Conservation (phyloP, 2,888 invertebrate genomes). For the Graphium colonna region DNA sequence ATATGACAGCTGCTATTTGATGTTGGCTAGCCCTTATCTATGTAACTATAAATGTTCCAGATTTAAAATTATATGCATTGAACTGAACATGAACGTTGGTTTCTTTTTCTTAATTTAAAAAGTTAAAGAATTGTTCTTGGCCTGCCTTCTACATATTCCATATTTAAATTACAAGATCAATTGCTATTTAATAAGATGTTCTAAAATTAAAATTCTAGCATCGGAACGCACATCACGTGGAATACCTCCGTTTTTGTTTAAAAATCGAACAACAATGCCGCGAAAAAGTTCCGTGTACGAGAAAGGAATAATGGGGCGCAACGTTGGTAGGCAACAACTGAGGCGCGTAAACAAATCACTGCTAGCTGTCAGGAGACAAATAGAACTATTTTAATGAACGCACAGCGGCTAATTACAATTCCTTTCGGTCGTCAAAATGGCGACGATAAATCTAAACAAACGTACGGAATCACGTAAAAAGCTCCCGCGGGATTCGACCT, state of each 20-base stretch:
- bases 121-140: no score
- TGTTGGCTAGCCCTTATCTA: no score
- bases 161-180: no score
- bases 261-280: conserved; percentile 5
- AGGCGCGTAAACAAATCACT: conserved; percentile 63
- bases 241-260: background rate
- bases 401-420: conserved; percentile 59
- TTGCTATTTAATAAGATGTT: no score
- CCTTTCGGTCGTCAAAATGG: conserved; percentile 47
- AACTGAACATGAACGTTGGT: no score
- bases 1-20: no score
- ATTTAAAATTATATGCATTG: no score
- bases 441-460: conserved; percentile 51
- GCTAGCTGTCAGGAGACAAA: conserved; percentile 56
- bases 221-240: background rate
- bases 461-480: conserved; percentile 48
- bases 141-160: no score
- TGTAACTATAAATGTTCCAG: no score
- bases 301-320: conserved; percentile 21
- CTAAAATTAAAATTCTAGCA: no score
- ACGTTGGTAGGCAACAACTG: conserved; percentile 39
- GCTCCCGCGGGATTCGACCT: conserved; percentile 46
- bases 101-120: no score
- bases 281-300: conserved; percentile 1
- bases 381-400: conserved; percentile 73